Conservation (phyloP, 2,888 invertebrate species). For the Tenthredo mesomela region DNA sequence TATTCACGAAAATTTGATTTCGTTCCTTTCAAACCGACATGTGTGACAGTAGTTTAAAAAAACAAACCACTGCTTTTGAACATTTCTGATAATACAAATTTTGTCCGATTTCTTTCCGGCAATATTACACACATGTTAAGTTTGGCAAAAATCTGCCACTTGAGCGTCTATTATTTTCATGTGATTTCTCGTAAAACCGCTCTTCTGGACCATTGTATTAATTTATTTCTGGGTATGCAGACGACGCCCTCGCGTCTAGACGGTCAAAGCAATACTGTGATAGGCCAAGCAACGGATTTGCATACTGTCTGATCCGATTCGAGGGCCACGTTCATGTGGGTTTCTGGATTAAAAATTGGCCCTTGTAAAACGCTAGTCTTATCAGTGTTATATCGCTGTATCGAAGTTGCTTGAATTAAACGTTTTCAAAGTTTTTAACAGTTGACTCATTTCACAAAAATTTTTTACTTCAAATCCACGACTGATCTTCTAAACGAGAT, state of each 20-base stretch:
- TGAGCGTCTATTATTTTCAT: neutral
- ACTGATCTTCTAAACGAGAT: too few relatives aligned
- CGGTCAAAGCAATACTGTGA: slow-evolving; percentile 22
- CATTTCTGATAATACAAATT: neutral
- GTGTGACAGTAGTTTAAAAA: neutral
- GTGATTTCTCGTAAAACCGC: neutral
- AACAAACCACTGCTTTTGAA: neutral
- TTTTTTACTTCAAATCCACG: too few relatives aligned
- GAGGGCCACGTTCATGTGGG: neutral
- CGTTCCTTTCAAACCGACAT: neutral
- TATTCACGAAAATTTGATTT: neutral
- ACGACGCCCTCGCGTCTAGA: slow-evolving; percentile 49
- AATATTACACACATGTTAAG: neutral
- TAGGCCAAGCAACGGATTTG: neutral
- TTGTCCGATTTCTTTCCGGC: neutral
- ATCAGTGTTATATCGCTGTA: neutral
- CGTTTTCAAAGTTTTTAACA: neutral
- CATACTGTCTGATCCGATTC: neutral
- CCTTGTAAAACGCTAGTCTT: neutral
- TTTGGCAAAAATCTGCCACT: neutral
- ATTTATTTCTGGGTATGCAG: slow-evolving; percentile 41
- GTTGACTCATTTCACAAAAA: neutral
- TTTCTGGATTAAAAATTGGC: neutral
- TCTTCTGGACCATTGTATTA: neutral
- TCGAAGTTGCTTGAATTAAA: neutral